Base-by-base conservation (phyloP, 37 sponge, comb jelly and placozoan species). In the Geodia barretti region DNA sequence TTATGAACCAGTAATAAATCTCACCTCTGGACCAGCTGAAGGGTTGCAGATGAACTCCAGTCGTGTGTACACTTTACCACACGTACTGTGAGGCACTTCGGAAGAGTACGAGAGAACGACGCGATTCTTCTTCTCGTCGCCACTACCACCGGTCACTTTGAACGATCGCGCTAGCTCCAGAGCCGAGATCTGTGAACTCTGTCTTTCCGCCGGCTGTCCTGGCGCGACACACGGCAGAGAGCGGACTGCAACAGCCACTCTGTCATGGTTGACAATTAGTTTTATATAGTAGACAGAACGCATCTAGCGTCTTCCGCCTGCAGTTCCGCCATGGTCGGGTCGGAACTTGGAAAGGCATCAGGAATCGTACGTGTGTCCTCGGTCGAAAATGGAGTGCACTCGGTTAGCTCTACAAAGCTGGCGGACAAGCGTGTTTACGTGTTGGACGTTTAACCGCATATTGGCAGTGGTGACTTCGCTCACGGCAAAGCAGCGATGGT, bases 181-280 rank as follows among this genome's bases (percentile, higher is more conserved):
- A n/a, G 0, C 83, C 89, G 0, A 88, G 38, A 61, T 82, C 72
- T 1, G 64, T 78, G 73, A 78, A 78, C 47, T n/a, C 62, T 39
- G 77, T 60, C 7, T 30, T 37, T 1, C 78, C 70, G 7, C 29
- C 72, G 1, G 11, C 37, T 0, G 38, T 39, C 34, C 32, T 41
- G 35, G 32, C 54, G 31, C 30, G 33, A 62, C 89, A 88, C 20
- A 78, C 83, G 32, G 83, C 79, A 3, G 89, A 47, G 28, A 83
- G 78, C 14, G 89, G 89, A 62, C 72, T 78, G 39, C 89, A 88
- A 0, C n/a, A n/a, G n/a, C n/a, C n/a, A n/a, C n/a, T n/a, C n/a
- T n/a, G n/a, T n/a, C n/a, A n/a, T 1, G 88, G 83, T 36, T 89
- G 86, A 71, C 93, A 92, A n/a, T n/a, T 4, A 92, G 66, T 41